Base-by-base conservation (phyloP, 2,113 vertebrate species). In the Vulpes lagopus region DNA sequence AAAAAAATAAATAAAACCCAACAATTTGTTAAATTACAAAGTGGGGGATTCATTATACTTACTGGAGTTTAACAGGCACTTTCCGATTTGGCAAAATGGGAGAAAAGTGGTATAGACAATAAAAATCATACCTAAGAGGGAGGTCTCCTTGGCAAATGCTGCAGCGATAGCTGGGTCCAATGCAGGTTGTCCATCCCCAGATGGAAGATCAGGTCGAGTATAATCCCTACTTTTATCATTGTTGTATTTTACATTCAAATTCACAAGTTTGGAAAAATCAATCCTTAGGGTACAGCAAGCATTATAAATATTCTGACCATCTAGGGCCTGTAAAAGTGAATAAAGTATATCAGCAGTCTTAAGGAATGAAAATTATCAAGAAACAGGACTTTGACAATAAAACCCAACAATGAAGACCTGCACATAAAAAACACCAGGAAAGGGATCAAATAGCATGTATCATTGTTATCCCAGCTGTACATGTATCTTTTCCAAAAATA, bases 211-310 rank as follows among this genome's bases (percentile, higher is more conserved):
- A 12, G 99, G 96, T 95, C 99, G 99, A 9, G 99, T 99, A 98
- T 99, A 99, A 98, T 99, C 99, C 27, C 99, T 99, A 98, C 99
- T 99, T 99, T 99, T 99, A 98, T 99, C 99, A 0, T 99, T 99
- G 99, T 99, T 99, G 99, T 99, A 99, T 98, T 99, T 99, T 73
- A 99, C 99, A 96, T 99, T 99, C 96, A 99, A 99, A 98, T 99
- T 99, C 97, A 99, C 99, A 98, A 99, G 98, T 98, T 99, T 99
- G 96, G 99, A 99, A 98, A 99, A 99, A 99, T 99, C 99, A 97
- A 99, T 99, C 96, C 99, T 99, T 79, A 99, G 99, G 0, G 99
- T 99, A 98, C 99, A 99, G 98, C 99, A 99, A 81, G 99, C 99
- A 97, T 99, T 99, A 98, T 99, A 99, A 98, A 99, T 99, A 98